phyloP scores from a whole-genome alignment of 2,888 invertebrate genomes.

The Clivina fossor region DNA sequence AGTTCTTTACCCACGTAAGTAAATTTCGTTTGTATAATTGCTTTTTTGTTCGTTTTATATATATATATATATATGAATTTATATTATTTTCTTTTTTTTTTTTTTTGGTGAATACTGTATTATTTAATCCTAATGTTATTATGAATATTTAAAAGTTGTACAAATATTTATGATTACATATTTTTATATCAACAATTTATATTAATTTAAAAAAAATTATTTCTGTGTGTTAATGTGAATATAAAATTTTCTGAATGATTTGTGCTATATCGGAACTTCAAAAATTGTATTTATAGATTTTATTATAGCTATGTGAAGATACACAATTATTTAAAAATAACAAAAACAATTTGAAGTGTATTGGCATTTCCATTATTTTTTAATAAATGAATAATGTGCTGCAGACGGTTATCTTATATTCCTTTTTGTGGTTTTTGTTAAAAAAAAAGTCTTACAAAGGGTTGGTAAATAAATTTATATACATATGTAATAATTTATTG shows the following conservation, averaged over 20 bases:
- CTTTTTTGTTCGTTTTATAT: too few relatives aligned
- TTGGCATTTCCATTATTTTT: slow-evolving; percentile 32
- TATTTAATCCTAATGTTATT: slow-evolving; percentile 10
- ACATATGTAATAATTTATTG: too few relatives aligned
- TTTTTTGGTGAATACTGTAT: background rate
- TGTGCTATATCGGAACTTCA: slow-evolving; percentile 21
- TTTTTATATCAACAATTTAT: slow-evolving; percentile 27
- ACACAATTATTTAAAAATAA: slow-evolving; percentile 23
- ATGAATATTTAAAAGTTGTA: slow-evolving; percentile 9
- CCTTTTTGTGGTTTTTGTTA: too few relatives aligned
- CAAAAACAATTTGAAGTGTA: slow-evolving; percentile 28
- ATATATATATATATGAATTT: slow-evolving; percentile 16
- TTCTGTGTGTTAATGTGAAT: slow-evolving; percentile 28
- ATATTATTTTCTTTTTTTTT: background rate
- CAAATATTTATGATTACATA: slow-evolving; percentile 28
- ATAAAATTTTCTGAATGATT: slow-evolving; percentile 20
- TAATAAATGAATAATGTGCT: slow-evolving; percentile 31
- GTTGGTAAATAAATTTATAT: too few relatives aligned
- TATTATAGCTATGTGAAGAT: slow-evolving; percentile 21
- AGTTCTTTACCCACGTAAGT: slow-evolving; percentile 21
- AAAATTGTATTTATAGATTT: slow-evolving; percentile 28
- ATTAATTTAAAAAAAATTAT: slow-evolving; percentile 21
- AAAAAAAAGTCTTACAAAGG: too few relatives aligned
- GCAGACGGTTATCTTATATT: too few relatives aligned
- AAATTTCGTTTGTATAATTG: background rate